Evolutionary conservation across 2,113 vertebrate genomes (phyloP), one percentile per base, ranked within the genome.

Genomic region (Gavia stellata): DNA sequence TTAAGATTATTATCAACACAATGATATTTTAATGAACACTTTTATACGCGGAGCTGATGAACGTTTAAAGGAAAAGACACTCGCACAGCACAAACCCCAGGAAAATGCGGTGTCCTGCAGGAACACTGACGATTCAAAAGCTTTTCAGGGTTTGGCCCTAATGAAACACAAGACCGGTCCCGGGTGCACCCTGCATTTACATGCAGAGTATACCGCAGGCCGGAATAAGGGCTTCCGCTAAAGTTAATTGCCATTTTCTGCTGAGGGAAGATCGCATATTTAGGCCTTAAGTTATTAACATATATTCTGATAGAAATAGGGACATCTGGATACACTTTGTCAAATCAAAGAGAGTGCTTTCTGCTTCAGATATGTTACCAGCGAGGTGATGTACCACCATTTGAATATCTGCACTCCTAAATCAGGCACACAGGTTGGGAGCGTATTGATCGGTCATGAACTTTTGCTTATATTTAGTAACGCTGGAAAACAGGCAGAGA

Each of bases 281-380:
- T 77, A 88, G 96, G 94, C 94, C 94, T 55, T 68, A 45, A 88
- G 53, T 90, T 93, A 89, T 53, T 78, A 95, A 59, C 61, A 67
- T 78, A 88, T 94, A 17, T 96, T 94, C 52, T 91, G 88, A 53
- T 75, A 68, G 70, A 95, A 94, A 96, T 7, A 31, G 56, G 70
- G 82, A 71, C 72, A 67, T 87, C 86, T 58, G 75, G 96, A 50
- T 68, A 77, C 90, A 86, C 50, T 90, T 80, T 72, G 81, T 78
- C 52, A 93, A 63, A 63, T 44, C 81, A 70, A 74, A 56, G 66
- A 38, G 66, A 45, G 70, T 21, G 42, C 90, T 97, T 96, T 95
- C 85, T 95, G 75, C 88, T 91, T 75, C 61, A 52, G 65, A 50
- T 61, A 5, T 44, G 71, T 59, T 82, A 75, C 40, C 88, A 36